Percentiles rank a stretch among this genome's conserved stretches.
Evolutionary conservation across 2,888 invertebrate species (phyloP).

Genomic region (Coelopa pilipes): DNA sequence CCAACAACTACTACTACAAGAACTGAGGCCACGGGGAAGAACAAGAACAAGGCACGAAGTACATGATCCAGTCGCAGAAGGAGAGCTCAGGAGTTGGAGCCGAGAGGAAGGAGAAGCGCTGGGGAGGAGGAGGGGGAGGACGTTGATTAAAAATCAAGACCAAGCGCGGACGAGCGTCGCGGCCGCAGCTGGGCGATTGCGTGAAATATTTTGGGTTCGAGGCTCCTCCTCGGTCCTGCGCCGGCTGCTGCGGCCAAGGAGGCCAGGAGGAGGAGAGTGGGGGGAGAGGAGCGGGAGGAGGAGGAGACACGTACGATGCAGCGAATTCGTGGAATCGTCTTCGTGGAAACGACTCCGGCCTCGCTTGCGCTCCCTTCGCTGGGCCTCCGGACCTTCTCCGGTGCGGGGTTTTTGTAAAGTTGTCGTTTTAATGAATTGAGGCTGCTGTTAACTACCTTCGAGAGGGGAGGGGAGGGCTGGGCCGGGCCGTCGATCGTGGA

Average conservation of each 20-base stretch:
- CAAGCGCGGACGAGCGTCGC: not conserved
- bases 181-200: conserved; percentile 39
- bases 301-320: conserved; percentile 47
- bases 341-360: conserved; percentile 54
- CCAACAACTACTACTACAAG: no score
- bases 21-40: no score
- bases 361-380: conserved; percentile 16
- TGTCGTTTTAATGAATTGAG: conserved; percentile 66
- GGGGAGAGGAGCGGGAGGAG: not conserved
- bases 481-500: not conserved
- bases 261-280: not conserved
- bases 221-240: not conserved
- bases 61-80: no score
- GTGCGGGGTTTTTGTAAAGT: conserved; percentile 59
- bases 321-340: conserved; percentile 63
- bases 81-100: not conserved
- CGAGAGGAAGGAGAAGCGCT: not conserved
- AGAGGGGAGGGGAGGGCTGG: conserved; percentile 1
- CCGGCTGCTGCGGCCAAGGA: not conserved
- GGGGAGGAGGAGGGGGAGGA: not conserved
- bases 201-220: conserved; percentile 38
- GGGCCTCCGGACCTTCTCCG: conserved; percentile 49
- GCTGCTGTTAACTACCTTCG: conserved; percentile 59
- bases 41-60: no score
- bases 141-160: not conserved